Evolutionary conservation across 2,888 invertebrate species (phyloP).

Genomic region (Leptopterna dolabrata): DNA sequence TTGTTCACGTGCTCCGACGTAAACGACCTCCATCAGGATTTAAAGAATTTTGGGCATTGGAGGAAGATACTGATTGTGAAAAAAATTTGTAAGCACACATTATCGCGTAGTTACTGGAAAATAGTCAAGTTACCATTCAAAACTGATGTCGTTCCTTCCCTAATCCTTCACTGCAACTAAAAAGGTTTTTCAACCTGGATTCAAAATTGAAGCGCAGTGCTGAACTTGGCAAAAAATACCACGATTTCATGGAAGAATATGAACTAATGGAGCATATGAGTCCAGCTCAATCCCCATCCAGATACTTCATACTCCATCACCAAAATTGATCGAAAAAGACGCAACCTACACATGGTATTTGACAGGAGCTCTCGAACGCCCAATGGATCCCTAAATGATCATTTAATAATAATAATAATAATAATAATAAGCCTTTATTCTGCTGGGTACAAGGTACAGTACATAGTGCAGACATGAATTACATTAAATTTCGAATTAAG

Average conservation of each 20-base stretch:
- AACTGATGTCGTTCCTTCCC: background rate
- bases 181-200: background rate
- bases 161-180: background rate
- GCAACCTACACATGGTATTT: slow-evolving; percentile 42
- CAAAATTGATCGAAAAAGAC: background rate
- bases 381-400: slow-evolving; percentile 28
- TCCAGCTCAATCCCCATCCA: background rate
- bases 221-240: background rate
- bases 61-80: slow-evolving; percentile 10
- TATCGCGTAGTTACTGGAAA: background rate
- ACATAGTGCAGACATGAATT: too few relatives aligned
- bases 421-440: too few relatives aligned
- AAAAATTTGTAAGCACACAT: slow-evolving; percentile 3
- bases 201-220: background rate
- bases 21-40: background rate
- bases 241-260: background rate
- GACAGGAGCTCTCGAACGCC: background rate
- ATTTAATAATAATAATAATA: too few relatives aligned
- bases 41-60: background rate
- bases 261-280: slow-evolving; percentile 18
- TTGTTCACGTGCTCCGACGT: background rate
- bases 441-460: too few relatives aligned
- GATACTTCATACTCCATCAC: slow-evolving; percentile 30
- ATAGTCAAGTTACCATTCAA: background rate
- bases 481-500: too few relatives aligned